Evolutionary conservation across 1,140 invertebrate genomes (phyloP).

Genomic region (Bilobella aurantiaca): DNA sequence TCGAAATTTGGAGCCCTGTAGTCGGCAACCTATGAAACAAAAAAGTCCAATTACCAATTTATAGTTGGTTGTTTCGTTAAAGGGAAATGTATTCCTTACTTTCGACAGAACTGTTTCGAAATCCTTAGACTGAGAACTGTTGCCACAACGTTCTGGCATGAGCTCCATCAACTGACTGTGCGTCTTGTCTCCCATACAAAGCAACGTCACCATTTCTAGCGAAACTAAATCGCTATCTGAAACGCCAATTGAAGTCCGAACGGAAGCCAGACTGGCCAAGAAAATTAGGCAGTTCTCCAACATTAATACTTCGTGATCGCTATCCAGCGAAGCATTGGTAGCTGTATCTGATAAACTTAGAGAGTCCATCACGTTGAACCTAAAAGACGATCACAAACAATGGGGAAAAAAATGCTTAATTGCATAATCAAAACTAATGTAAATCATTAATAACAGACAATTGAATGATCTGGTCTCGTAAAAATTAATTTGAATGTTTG

Average conservation of each 20-base stretch:
- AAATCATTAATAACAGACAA: slow-evolving; percentile 11
- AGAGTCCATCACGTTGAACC: slow-evolving; percentile 74
- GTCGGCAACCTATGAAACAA: slow-evolving; percentile 52
- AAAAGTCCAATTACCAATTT: too few species aligned
- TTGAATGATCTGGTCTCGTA: too few species aligned
- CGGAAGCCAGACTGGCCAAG: slow-evolving; percentile 74
- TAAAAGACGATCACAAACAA: slow-evolving; percentile 38
- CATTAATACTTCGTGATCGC: slow-evolving; percentile 75
- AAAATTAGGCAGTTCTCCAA: slow-evolving; percentile 84
- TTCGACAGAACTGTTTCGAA: slow-evolving; percentile 74
- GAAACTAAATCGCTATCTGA: slow-evolving; percentile 61
- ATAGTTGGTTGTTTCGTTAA: too few species aligned
- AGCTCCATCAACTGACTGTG: slow-evolving; percentile 88
- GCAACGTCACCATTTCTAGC: slow-evolving; percentile 81
- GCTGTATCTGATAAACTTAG: slow-evolving; percentile 58
- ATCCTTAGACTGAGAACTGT: slow-evolving; percentile 68
- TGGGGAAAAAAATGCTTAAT: background rate
- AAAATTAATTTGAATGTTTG: too few species aligned
- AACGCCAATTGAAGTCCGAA: slow-evolving; percentile 80
- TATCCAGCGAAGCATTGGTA: slow-evolving; percentile 52
- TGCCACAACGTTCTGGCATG: slow-evolving; percentile 89
- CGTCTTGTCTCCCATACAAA: slow-evolving; percentile 87
- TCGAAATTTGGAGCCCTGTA: slow-evolving; percentile 68
- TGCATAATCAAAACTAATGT: background rate
- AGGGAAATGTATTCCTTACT: slow-evolving; percentile 38